A percentile compares a stretch with the other conserved stretches of the same genome.
phyloP scores from a whole-genome alignment of 2,888 invertebrate species.

The Melinaea menophilus region DNA sequence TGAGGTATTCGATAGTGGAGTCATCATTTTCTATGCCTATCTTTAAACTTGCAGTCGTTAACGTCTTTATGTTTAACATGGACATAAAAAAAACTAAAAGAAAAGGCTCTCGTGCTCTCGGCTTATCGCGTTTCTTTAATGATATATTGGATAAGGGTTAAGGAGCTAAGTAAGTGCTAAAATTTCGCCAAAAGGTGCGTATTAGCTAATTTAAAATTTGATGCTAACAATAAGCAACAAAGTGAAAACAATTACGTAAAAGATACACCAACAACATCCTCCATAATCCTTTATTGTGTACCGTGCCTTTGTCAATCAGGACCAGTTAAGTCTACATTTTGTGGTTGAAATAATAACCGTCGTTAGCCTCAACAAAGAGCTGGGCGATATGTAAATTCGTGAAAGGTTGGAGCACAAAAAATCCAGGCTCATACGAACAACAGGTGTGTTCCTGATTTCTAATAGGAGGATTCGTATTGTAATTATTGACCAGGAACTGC shows the following conservation, averaged over 20 bases:
- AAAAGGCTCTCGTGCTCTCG: constrained; percentile 20
- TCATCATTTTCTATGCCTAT: constrained; percentile 61
- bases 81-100: constrained; percentile 31
- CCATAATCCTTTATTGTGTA: constrained; percentile 56
- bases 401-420: constrained; percentile 67
- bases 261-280: constrained; percentile 44
- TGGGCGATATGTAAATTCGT: constrained; percentile 71
- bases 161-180: constrained; percentile 35
- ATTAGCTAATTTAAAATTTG: constrained; percentile 51
- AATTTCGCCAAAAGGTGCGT: constrained; percentile 43
- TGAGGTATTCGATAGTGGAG: constrained; percentile 65
- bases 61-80: constrained; percentile 45
- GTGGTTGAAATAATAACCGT: constrained; percentile 74
- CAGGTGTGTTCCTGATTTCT: constrained; percentile 71
- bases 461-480: constrained; percentile 57
- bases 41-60: constrained; percentile 60
- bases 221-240: constrained; percentile 60
- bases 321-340: constrained; percentile 62
- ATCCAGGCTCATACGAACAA: constrained; percentile 59
- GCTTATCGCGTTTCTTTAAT: constrained; percentile 21
- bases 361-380: constrained; percentile 66
- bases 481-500: constrained; percentile 56
- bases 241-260: constrained; percentile 56
- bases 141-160: constrained; percentile 11
- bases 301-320: constrained; percentile 66